These are phyloP conservation scores for Eulemur mongoz DNA, from an alignment of 2,797 vertebrate species.

Conservation along the genomic window DNA sequence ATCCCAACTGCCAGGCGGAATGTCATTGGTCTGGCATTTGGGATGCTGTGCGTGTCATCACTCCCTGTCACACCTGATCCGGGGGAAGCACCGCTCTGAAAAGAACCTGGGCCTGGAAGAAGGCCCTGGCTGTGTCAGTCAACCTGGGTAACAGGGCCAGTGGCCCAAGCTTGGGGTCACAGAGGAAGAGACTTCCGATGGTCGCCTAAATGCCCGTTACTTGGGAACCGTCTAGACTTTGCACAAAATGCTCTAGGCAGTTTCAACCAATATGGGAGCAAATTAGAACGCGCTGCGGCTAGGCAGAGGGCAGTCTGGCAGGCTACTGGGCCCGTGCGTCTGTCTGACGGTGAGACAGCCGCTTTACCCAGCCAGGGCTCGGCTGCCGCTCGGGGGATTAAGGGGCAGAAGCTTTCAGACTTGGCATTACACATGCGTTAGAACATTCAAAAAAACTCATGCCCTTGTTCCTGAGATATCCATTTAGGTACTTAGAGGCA, in stretches of 20 bases:
- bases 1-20: not conserved
- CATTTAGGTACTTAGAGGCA: not conserved
- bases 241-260: conserved; percentile 62
- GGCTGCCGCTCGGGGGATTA: conserved; percentile 54
- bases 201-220: conserved; percentile 45
- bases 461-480: conserved; percentile 27
- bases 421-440: not conserved
- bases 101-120: not conserved
- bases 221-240: conserved; percentile 72
- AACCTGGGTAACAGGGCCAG: not conserved
- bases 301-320: conserved; percentile 11
- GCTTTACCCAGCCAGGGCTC: conserved; percentile 4
- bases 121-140: not conserved
- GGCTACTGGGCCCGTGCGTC: not conserved
- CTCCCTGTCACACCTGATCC: conserved; percentile 57
- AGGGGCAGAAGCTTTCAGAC: conserved; percentile 26
- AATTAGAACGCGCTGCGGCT: conserved; percentile 58
- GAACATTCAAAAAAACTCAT: not conserved
- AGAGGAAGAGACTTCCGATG: not conserved
- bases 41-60: not conserved
- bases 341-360: conserved; percentile 63
- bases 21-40: conserved; percentile 3
- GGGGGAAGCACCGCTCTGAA: conserved; percentile 46
- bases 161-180: not conserved
- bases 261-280: conserved; percentile 69